A percentile compares a stretch with the other conserved stretches of the same genome.
Evolutionary conservation across 2,888 invertebrate species (phyloP).

Genomic region (Lasius fuliginosus): DNA sequence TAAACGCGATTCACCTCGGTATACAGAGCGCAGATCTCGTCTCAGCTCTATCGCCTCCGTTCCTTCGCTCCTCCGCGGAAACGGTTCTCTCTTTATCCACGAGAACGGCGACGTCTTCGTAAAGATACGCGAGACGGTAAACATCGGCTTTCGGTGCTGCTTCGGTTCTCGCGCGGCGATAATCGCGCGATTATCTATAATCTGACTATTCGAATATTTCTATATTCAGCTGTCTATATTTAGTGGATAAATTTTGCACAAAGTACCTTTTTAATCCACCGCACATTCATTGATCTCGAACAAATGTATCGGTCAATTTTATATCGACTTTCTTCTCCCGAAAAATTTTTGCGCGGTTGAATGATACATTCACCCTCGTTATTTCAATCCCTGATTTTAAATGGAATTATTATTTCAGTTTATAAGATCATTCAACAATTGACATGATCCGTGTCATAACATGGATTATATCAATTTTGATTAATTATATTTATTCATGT

Average conservation of each 20-base stretch:
- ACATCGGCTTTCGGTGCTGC: constrained; percentile 17
- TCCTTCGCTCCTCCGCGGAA: neutral
- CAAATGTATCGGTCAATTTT: neutral
- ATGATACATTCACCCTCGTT: neutral
- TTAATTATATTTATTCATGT: constrained; percentile 58
- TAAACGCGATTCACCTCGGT: constrained; percentile 33
- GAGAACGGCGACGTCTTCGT: neutral
- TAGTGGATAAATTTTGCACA: neutral
- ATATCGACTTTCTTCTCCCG: neutral
- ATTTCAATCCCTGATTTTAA: neutral
- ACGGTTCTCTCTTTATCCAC: neutral
- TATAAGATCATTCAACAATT: neutral
- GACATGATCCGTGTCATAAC: neutral
- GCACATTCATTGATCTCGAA: neutral
- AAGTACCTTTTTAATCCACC: neutral
- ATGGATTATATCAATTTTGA: neutral
- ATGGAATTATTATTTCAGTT: neutral
- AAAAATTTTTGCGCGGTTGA: neutral
- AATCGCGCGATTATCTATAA: constrained; percentile 11
- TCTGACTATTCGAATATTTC: constrained; percentile 6
- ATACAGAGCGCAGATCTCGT: constrained; percentile 9
- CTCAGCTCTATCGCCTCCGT: constrained; percentile 8
- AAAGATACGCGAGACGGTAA: constrained; percentile 36
- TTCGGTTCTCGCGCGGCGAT: neutral
- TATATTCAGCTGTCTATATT: neutral